Percentiles rank a stretch among this genome's conserved stretches.
Evolutionary conservation across 2,113 vertebrate genomes (phyloP).

Genomic region (Eudyptes chrysolophus): DNA sequence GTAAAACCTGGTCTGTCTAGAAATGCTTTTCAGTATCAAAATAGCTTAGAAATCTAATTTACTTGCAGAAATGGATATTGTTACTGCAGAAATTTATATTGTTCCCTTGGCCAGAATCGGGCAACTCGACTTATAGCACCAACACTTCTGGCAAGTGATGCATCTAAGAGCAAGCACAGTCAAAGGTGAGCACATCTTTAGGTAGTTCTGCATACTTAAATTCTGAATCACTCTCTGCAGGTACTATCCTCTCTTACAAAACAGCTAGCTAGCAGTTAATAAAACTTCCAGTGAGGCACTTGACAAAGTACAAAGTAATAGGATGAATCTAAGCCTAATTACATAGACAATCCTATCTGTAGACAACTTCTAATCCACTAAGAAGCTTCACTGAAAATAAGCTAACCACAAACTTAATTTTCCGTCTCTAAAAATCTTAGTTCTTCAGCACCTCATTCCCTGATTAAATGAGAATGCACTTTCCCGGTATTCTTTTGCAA

Average conservation of each 20-base stretch:
- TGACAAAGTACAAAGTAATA: constrained; percentile 12
- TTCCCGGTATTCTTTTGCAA: neutral
- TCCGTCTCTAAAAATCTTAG: neutral
- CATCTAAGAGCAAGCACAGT: neutral
- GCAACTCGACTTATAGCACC: neutral
- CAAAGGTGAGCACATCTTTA: neutral
- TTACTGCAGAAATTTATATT: neutral
- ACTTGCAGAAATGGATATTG: neutral
- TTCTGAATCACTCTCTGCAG: neutral
- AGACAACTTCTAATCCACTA: constrained; percentile 26
- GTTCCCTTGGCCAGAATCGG: neutral
- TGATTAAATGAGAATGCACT: neutral
- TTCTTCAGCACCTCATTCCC: neutral
- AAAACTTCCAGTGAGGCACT: neutral
- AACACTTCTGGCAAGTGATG: neutral
- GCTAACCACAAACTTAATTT: neutral
- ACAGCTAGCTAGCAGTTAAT: neutral
- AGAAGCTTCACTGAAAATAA: constrained; percentile 5
- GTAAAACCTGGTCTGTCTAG: neutral
- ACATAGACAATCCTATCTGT: neutral
- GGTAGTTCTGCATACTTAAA: neutral
- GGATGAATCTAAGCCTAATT: constrained; percentile 30
- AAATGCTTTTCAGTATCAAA: neutral
- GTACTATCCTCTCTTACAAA: neutral
- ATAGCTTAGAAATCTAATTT: neutral